These are phyloP conservation scores for Macroglossus sobrinus DNA, from an alignment of 2,113 vertebrate genomes.

Conservation along the genomic window DNA sequence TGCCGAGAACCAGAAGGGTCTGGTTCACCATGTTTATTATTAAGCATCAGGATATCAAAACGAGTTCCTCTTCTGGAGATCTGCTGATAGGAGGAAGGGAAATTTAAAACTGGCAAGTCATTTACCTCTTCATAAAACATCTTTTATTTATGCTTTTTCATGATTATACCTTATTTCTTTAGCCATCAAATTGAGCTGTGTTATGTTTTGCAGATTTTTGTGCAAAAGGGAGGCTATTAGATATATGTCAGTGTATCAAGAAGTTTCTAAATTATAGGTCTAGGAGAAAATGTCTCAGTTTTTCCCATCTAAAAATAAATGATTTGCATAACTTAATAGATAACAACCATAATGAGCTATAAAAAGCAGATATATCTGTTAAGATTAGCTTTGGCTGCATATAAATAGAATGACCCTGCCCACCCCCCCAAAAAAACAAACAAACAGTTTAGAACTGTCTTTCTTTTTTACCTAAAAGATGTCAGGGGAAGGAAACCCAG, in stretches of 20 bases:
- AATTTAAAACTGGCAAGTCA: background rate
- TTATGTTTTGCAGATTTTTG: background rate
- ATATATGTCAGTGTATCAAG: background rate
- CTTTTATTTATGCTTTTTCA: background rate
- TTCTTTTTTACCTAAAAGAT: background rate
- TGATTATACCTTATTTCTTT: background rate
- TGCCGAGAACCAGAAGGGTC: conserved; percentile 70
- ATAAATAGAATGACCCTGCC: background rate
- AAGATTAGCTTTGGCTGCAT: background rate
- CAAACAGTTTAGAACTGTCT: background rate
- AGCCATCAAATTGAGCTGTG: background rate
- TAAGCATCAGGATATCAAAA: conserved; percentile 47
- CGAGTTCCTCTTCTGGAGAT: background rate
- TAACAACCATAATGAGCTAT: background rate
- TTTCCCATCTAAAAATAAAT: background rate
- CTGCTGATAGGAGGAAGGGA: background rate
- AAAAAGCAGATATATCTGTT: background rate
- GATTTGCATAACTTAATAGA: background rate
- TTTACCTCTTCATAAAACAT: background rate
- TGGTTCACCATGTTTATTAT: conserved; percentile 53
- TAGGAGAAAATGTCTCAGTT: background rate
- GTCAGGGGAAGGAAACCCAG: background rate
- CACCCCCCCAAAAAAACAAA: background rate
- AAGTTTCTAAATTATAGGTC: background rate
- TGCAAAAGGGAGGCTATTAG: background rate